phyloP scores from a whole-genome alignment of 2,888 invertebrate genomes.

The Drosophila siamana region DNA sequence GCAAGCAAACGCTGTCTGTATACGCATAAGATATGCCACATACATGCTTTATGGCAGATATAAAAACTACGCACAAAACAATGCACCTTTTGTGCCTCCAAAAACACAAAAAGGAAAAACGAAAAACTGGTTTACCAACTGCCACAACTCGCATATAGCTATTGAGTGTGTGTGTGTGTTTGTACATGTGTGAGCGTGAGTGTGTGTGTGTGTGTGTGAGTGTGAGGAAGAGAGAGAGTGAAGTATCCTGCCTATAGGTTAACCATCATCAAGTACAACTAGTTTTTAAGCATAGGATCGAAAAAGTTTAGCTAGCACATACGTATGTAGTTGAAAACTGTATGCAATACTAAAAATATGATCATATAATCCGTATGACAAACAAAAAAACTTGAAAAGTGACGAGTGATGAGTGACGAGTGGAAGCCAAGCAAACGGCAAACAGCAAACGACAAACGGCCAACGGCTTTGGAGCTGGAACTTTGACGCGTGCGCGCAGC shows the following conservation, averaged over 20 bases:
- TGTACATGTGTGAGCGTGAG: conserved; percentile 9
- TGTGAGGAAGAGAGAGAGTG: conserved; percentile 10
- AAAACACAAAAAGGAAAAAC: conserved; percentile 31
- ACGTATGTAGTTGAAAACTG: conserved; percentile 38
- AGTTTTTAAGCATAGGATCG: conserved; percentile 60
- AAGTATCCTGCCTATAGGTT: conserved; percentile 39
- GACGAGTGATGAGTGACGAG: conserved; percentile 36
- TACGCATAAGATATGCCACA: conserved; percentile 9
- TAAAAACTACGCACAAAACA: conserved; percentile 22
- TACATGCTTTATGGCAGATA: conserved; percentile 3
- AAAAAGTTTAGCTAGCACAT: conserved; percentile 43
- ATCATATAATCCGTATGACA: conserved; percentile 57
- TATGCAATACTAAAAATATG: conserved; percentile 59
- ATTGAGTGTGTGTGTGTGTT: conserved; percentile 9
- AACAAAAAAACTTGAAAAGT: conserved; percentile 48
- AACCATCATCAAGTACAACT: conserved; percentile 55
- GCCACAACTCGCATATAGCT: conserved; percentile 29
- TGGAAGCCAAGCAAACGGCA: conserved; percentile 15
- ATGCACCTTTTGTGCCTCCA: conserved; percentile 60
- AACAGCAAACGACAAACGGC: too few species aligned
- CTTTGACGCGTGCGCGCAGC: conserved; percentile 45
- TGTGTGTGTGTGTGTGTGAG: background rate
- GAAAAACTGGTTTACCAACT: conserved; percentile 75
- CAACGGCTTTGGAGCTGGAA: conserved; percentile 27
- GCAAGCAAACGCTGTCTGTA: conserved; percentile 40